Conservation (phyloP, 1,140 invertebrate genomes). For the Mya arenaria region DNA sequence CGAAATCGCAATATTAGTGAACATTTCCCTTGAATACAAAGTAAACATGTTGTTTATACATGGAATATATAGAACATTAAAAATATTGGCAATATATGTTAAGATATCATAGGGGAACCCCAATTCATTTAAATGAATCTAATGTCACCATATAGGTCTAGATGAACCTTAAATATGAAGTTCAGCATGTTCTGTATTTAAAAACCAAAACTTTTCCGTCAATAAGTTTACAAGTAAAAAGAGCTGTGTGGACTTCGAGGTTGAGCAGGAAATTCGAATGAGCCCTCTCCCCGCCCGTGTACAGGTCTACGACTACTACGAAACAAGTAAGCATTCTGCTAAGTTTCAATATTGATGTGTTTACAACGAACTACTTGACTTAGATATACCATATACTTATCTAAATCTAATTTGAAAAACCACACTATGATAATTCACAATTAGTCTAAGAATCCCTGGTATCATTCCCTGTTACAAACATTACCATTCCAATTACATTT, state of each 20-base stretch:
- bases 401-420: neutral
- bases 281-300: slow-evolving; percentile 92
- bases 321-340: slow-evolving; percentile 87
- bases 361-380: neutral
- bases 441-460: neutral
- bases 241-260: slow-evolving; percentile 92
- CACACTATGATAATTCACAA: neutral
- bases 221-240: slow-evolving; percentile 88
- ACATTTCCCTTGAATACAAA: too few species aligned
- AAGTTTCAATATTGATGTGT: neutral
- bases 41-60: too few species aligned
- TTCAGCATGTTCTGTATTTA: neutral
- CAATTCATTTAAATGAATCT: too few species aligned
- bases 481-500: neutral
- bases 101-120: too few species aligned
- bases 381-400: neutral
- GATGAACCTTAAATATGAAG: too few species aligned
- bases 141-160: too few species aligned
- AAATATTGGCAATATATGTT: too few species aligned
- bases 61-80: too few species aligned
- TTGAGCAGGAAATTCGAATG: slow-evolving; percentile 91
- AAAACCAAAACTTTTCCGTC: too few species aligned
- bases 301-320: slow-evolving; percentile 95
- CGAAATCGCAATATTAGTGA: too few species aligned
- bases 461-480: neutral